A percentile compares a stretch with the other conserved stretches of the same genome.
Evolutionary conservation across 30 jellyfish, hydroid and myxozoan genomes (phyloP).

Genomic region (Aurelia aurita): DNA sequence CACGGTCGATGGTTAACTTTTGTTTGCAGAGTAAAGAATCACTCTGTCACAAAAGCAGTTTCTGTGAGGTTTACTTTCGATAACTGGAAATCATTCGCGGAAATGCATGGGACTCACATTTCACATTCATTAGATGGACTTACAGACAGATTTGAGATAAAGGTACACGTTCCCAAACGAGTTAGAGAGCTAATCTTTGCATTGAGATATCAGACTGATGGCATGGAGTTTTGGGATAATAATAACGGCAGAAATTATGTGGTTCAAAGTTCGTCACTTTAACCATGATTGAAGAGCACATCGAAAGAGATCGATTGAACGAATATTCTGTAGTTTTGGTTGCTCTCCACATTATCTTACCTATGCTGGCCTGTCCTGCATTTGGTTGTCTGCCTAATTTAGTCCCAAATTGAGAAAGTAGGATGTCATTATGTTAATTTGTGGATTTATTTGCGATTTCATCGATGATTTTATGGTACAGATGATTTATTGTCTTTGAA

Average conservation of each 20-base stretch:
- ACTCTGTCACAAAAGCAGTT: constrained; percentile 52
- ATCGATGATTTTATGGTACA: too few species aligned
- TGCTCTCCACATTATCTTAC: too few species aligned
- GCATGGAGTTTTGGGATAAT: constrained; percentile 91
- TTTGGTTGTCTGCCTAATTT: too few species aligned
- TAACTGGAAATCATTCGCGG: constrained; percentile 78
- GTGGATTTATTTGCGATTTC: too few species aligned
- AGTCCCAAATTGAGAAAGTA: too few species aligned
- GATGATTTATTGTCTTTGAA: too few species aligned
- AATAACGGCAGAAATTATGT: constrained; percentile 60
- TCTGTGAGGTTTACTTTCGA: constrained; percentile 75
- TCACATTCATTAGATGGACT: constrained; percentile 63
- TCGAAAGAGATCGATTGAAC: too few species aligned
- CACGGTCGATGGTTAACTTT: constrained; percentile 44
- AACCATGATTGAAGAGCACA: too few species aligned
- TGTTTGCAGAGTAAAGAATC: constrained; percentile 70
- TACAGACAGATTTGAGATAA: constrained; percentile 65
- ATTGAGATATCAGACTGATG: constrained; percentile 68
- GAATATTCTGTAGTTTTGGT: too few species aligned
- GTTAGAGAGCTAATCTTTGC: constrained; percentile 63
- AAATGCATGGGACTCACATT: constrained; percentile 52
- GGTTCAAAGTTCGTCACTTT: constrained; percentile 23
- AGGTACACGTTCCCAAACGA: constrained; percentile 54
- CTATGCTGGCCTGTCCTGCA: too few species aligned
- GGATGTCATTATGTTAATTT: too few species aligned